Base-by-base conservation (phyloP, 2,113 vertebrate genomes). In the Theropithecus gelada region DNA sequence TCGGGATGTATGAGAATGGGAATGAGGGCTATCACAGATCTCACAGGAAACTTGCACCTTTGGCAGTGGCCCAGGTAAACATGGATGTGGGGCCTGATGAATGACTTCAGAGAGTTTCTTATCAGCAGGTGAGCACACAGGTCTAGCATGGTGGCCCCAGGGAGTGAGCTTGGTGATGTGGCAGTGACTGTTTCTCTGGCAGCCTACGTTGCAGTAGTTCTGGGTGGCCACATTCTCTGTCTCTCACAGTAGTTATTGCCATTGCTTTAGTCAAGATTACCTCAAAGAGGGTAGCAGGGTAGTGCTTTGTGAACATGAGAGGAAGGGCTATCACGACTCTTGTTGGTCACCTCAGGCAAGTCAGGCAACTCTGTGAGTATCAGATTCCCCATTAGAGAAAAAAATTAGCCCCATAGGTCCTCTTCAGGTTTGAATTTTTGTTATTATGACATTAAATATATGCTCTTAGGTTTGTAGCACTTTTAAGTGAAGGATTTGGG, bases 161-260 rank as follows among this genome's bases (percentile, higher is more conserved):
- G 8, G 23, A 38, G 38, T 52, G 13, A 22, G 35, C 84, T 57
- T 43, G 57, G 48, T 16, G 27, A 8, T 9, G 4, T 4, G 2
- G 32, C 18, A 13, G 4, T 38, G 48, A 40, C 25, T 5, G 18
- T 27, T n/a, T 9, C 14, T 48, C n/a, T 3, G 2, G 3, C 2
- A 8, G 11, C 23, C 22, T 6, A 0, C 0, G 0, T 14, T 13
- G 25, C 0, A 45, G 25, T 76, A 9, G 12, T 25, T 16, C 66
- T 73, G 3, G 10, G 16, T 1, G 16, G 14, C n/a, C 32, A 3
- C 78, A 17, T 3, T 27, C 6, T 32, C 68, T 6, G 3, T 27
- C 50, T 66, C 59, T 61, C 6, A 11, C 30, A 5, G 0, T 1
- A 9, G 25, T 14, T 66, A 11, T 11, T 55, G 52, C 10, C 22